Evolutionary conservation across 2,113 vertebrate genomes (phyloP).

Genomic region (Tragelaphus scriptus): DNA sequence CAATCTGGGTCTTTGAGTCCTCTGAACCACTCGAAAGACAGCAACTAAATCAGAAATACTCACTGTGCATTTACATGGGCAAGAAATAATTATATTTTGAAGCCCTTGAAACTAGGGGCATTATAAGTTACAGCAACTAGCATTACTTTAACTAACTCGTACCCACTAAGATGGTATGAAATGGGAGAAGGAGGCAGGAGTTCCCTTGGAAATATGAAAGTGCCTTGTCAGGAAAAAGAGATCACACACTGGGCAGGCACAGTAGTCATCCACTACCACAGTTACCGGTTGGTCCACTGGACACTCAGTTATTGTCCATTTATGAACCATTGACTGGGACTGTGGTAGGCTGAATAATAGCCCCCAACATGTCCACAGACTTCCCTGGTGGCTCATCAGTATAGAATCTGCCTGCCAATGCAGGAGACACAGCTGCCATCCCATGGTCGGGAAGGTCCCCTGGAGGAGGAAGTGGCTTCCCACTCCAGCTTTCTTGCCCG

Average conservation of each 20-base stretch:
- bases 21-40: not conserved
- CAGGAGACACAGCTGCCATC: not conserved
- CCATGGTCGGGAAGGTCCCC: not conserved
- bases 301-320: not conserved
- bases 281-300: not conserved
- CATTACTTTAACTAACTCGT: not conserved
- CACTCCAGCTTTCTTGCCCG: not conserved
- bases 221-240: not conserved
- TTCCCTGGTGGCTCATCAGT: not conserved
- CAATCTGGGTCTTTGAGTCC: not conserved
- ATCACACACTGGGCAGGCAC: not conserved
- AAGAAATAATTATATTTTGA: not conserved
- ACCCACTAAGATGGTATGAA: not conserved
- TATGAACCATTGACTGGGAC: not conserved
- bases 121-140: not conserved
- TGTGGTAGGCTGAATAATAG: not conserved
- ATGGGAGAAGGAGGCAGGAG: not conserved
- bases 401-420: not conserved
- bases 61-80: not conserved
- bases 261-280: not conserved
- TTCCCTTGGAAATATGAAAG: not conserved
- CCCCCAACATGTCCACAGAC: not conserved
- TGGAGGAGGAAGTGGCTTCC: not conserved
- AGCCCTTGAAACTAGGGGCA: not conserved
- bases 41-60: not conserved